A percentile compares a stretch with the other conserved stretches of the same genome.
phyloP scores from a whole-genome alignment of 2,888 invertebrate species.

The Oligia strigilis region DNA sequence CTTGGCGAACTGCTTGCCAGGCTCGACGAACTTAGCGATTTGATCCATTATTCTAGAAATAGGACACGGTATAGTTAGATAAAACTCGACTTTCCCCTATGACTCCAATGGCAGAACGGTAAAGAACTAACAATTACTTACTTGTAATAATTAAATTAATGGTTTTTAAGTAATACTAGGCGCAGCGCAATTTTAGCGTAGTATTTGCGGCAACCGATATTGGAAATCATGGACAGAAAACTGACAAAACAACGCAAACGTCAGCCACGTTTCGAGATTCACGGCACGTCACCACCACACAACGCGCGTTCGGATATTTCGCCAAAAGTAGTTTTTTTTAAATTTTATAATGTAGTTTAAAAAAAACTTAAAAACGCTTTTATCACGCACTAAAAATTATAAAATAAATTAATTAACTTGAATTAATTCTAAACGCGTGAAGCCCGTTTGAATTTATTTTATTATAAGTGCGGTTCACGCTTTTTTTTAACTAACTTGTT shows the following conservation, averaged over 20 bases:
- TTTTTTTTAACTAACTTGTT: too few species aligned
- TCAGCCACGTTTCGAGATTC: slow-evolving; percentile 88
- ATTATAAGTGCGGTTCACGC: too few species aligned
- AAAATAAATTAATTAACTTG: too few species aligned
- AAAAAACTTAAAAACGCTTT: too few species aligned
- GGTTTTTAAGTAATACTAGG: slow-evolving; percentile 48
- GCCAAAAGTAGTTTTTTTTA: background rate
- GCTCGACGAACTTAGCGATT: slow-evolving; percentile 98
- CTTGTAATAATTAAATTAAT: slow-evolving; percentile 52
- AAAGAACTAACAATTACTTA: slow-evolving; percentile 55
- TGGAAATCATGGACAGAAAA: slow-evolving; percentile 69
- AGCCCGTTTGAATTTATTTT: too few species aligned
- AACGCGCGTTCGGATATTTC: slow-evolving; percentile 72
- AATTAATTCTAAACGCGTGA: too few species aligned
- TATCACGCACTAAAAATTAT: too few species aligned
- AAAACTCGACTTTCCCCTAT: slow-evolving; percentile 14
- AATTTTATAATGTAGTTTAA: too few species aligned
- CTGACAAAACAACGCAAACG: slow-evolving; percentile 78
- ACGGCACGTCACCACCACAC: slow-evolving; percentile 83
- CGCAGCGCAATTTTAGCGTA: slow-evolving; percentile 57
- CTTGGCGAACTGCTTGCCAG: slow-evolving; percentile 98
- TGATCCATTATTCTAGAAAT: slow-evolving; percentile 96
- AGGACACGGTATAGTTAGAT: slow-evolving; percentile 59
- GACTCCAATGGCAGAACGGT: slow-evolving; percentile 10
- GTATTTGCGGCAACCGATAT: slow-evolving; percentile 58